phyloP scores from a whole-genome alignment of 2,113 vertebrate species.

The Labrus mixtus region DNA sequence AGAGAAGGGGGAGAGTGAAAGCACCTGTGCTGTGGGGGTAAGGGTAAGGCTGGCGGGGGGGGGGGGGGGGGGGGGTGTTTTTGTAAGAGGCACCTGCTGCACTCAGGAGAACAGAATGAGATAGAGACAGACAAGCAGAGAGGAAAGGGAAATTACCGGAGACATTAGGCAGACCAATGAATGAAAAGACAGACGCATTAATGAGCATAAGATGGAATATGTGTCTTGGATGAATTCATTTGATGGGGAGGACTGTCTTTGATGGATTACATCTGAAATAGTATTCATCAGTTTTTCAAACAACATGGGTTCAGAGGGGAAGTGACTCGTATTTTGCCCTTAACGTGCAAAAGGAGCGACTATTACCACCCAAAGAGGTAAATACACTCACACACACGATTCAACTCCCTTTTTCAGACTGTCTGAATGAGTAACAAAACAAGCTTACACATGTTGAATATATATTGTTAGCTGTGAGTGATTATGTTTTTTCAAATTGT shows the following conservation, averaged over 20 bases:
- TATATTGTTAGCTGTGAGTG: too few species aligned
- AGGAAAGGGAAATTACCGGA: not conserved
- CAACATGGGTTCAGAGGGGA: conserved; percentile 2
- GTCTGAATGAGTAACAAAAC: not conserved
- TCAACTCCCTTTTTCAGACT: not conserved
- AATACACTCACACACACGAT: not conserved
- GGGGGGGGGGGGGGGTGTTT: not conserved
- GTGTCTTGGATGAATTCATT: not conserved
- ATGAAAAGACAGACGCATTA: not conserved
- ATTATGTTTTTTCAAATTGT: too few species aligned
- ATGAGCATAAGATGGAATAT: conserved; percentile 2
- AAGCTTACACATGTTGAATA: too few species aligned
- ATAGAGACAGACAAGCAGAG: too few species aligned
- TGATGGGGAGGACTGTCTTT: not conserved
- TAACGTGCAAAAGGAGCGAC: conserved; percentile 3
- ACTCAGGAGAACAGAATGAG: not conserved
- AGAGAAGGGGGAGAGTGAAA: conserved; percentile 19
- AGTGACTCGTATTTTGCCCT: conserved; percentile 27
- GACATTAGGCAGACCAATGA: not conserved
- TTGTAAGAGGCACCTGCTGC: conserved; percentile 15
- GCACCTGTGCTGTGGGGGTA: not conserved
- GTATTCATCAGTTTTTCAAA: not conserved
- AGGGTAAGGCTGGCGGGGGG: not conserved
- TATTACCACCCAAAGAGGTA: conserved; percentile 43
- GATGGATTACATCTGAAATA: not conserved